phyloP scores from a whole-genome alignment of 2,113 vertebrate species.

The Lycocorax pyrrhopterus region DNA sequence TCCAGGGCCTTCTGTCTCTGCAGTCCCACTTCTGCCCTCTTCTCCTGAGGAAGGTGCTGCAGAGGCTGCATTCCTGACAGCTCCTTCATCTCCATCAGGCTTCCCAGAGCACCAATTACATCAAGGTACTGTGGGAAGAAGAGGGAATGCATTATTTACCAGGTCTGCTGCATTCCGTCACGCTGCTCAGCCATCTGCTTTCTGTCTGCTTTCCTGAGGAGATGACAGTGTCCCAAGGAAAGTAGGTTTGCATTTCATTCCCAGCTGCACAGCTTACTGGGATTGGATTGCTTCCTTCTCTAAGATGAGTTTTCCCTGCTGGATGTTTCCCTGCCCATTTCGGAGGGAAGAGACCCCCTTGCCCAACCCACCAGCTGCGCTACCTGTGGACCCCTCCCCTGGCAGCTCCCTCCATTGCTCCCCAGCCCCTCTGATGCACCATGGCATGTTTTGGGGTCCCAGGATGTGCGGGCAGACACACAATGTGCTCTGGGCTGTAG shows the following conservation, averaged over 20 bases:
- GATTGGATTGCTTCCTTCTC: background rate
- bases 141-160: background rate
- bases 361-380: background rate
- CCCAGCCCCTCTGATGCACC: background rate
- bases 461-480: background rate
- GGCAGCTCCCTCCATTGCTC: background rate
- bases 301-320: background rate
- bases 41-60: slow-evolving; percentile 64
- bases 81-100: slow-evolving; percentile 74
- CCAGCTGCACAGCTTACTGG: background rate
- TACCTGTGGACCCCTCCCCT: accelerated
- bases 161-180: background rate
- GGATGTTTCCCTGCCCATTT: background rate
- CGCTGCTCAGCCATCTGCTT: background rate
- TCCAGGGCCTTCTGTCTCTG: slow-evolving; percentile 66
- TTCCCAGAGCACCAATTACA: slow-evolving; percentile 65
- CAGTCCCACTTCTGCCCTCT: slow-evolving; percentile 50
- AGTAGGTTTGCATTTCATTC: background rate
- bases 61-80: slow-evolving; percentile 71
- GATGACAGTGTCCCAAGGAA: background rate
- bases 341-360: background rate
- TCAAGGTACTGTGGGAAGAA: slow-evolving; percentile 71
- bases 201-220: background rate
- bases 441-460: background rate
- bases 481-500: accelerated